Evolutionary conservation across 2,113 vertebrate genomes (phyloP).

Genomic region (Nematolebias whitei): DNA sequence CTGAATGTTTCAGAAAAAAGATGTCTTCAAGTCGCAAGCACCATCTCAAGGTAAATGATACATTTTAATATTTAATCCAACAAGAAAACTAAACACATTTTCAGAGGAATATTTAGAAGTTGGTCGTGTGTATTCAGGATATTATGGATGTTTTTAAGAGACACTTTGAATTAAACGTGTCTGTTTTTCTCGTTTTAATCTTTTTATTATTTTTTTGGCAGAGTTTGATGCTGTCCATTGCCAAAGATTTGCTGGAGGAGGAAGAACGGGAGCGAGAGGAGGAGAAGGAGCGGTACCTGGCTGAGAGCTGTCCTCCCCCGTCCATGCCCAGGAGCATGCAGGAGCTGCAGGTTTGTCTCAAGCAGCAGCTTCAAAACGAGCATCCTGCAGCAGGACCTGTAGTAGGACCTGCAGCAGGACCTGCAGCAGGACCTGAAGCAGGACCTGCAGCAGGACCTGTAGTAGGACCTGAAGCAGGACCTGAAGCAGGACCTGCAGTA

Average conservation of each 20-base stretch:
- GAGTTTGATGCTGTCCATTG: conserved; percentile 96
- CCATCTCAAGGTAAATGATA: conserved; percentile 88
- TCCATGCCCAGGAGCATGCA: conserved; percentile 83
- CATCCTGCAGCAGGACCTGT: no score
- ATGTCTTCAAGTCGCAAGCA: conserved; percentile 92
- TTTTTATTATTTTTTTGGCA: conserved; percentile 49
- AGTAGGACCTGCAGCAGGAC: no score
- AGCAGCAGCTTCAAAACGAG: no score
- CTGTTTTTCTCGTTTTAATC: background rate
- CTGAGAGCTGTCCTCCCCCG: conserved; percentile 84
- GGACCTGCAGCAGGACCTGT: no score
- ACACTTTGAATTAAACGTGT: background rate
- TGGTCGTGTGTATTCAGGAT: no score
- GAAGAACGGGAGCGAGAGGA: conserved; percentile 81
- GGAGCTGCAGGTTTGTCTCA: conserved; percentile 85
- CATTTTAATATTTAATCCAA: background rate
- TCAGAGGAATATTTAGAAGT: background rate
- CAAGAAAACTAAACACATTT: background rate
- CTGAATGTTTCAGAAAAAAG: conserved; percentile 81
- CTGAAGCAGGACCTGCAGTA: no score
- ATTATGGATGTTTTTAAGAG: background rate
- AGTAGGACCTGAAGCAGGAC: no score
- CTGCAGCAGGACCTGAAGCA: no score
- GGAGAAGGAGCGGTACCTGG: conserved; percentile 86
- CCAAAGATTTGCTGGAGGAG: conserved; percentile 86